These are phyloP conservation scores for Himantopus leucocephalus DNA, from an alignment of 2,113 vertebrate genomes.

Conservation along the genomic window DNA sequence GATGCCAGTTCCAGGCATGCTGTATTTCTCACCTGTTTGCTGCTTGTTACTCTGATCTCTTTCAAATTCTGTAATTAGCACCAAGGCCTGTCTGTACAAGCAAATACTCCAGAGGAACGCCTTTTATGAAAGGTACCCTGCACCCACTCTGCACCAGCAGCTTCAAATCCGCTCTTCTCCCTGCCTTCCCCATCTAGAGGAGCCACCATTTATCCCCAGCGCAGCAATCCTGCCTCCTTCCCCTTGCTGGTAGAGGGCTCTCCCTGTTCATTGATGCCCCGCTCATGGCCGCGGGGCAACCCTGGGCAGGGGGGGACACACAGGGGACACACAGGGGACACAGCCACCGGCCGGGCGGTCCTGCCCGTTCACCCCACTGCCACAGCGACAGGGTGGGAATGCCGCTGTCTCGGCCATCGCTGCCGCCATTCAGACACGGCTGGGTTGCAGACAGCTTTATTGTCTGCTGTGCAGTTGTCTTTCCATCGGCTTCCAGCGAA, in stretches of 20 bases:
- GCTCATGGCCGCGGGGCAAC: background rate
- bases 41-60: background rate
- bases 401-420: background rate
- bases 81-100: background rate
- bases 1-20: background rate
- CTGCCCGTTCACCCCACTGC: conserved; percentile 61
- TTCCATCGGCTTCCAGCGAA: conserved; percentile 32
- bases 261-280: background rate
- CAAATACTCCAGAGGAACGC: background rate
- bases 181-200: too few relatives aligned
- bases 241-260: background rate
- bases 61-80: background rate
- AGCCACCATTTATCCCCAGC: background rate
- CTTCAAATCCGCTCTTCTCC: rapidly evolving
- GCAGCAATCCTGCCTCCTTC: background rate
- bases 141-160: background rate
- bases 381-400: conserved; percentile 72
- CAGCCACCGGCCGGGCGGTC: background rate
- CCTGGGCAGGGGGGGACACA: background rate
- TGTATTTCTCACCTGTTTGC: background rate
- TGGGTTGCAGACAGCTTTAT: conserved; percentile 39
- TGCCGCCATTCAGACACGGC: conserved; percentile 1
- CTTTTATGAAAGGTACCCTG: rapidly evolving
- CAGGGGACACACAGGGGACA: too few relatives aligned
- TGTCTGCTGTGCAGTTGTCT: conserved; percentile 44